Evolutionary conservation across 92 coral and sea anemone genomes (phyloP), one percentile per base, ranked within the genome.

Genomic region (Umimayanthus kanabou): DNA sequence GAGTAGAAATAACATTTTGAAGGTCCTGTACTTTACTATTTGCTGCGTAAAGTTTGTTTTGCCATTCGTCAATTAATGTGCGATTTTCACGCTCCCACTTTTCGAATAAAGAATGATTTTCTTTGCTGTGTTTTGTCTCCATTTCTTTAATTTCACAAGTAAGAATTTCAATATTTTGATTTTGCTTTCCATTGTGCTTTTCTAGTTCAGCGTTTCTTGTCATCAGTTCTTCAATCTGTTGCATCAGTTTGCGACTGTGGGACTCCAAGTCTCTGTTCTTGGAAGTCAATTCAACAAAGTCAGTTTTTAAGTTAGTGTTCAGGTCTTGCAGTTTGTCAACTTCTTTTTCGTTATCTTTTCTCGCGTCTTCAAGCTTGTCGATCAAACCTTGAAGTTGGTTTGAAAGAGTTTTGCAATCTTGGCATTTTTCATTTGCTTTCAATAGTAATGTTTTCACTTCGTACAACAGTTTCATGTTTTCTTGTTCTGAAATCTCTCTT

Each of bases 401-500:
- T 1, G 73, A 33, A 18, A 58, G 47, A 30, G 18, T 80, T 37
- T 80, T 42, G 20, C 85, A 80, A 16, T 80, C 26, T 57, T n/a
- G 33, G 29, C 85, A 80, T 39, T 61, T 57, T 61, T 80, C 85
- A 80, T 64, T 58, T 61, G 29, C 14, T 57, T 39, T 80, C 18
- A n/a, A 23, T 22, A 80, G 29, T 80, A 61, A 39, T 57, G 47
- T n/a, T 57, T 80, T 58, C n/a, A 80, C 33, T 57, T 80, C 73
- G 30, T 22, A 20, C 29, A 78, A 9, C 2, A 80, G 73, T 25
- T 39, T 58, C 73, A 9, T 37, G 40, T 30, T 37, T 37, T 80
- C 85, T 10, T 80, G 49, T 33, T 80, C 85, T 58, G n/a, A 4
- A 20, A 30, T 47, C 45, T 80, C 85, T 80, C 73, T 20, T 29